Percentiles rank a stretch among this genome's conserved stretches.
These are phyloP conservation scores for Enchytraeus crypticus DNA, from an alignment of 2,888 invertebrate genomes.

Conservation along the genomic window DNA sequence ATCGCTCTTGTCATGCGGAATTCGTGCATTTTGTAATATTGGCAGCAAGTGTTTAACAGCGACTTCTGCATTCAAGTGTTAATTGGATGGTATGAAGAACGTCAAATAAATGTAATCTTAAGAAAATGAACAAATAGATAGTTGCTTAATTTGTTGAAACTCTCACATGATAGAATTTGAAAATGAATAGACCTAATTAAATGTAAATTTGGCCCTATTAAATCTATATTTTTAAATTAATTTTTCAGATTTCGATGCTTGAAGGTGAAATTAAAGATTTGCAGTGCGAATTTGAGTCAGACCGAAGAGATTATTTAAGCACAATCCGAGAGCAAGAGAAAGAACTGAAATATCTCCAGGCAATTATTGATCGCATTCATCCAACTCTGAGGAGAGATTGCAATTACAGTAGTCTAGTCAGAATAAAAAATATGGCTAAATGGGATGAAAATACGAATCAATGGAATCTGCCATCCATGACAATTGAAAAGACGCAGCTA, in stretches of 20 bases:
- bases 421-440: constrained; percentile 56
- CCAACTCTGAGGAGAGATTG: constrained; percentile 64
- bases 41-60: no score
- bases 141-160: no score
- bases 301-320: constrained; percentile 72
- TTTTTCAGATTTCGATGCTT: constrained; percentile 57
- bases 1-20: no score
- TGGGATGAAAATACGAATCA: constrained; percentile 68
- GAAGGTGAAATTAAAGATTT: constrained; percentile 68
- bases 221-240: no score
- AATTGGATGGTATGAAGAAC: no score
- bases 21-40: no score
- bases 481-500: constrained; percentile 40
- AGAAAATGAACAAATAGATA: no score
- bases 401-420: constrained; percentile 66
- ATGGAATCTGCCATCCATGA: constrained; percentile 64
- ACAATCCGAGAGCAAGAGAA: constrained; percentile 67
- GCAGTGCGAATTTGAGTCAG: constrained; percentile 71
- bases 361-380: constrained; percentile 36
- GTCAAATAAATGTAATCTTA: no score
- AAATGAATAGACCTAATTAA: no score
- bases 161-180: no score
- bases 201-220: no score
- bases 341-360: constrained; percentile 54
- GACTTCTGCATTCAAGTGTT: no score